A percentile compares a stretch with the other conserved stretches of the same genome.
phyloP scores from a whole-genome alignment of 2,113 vertebrate genomes.

The Laticauda colubrina region DNA sequence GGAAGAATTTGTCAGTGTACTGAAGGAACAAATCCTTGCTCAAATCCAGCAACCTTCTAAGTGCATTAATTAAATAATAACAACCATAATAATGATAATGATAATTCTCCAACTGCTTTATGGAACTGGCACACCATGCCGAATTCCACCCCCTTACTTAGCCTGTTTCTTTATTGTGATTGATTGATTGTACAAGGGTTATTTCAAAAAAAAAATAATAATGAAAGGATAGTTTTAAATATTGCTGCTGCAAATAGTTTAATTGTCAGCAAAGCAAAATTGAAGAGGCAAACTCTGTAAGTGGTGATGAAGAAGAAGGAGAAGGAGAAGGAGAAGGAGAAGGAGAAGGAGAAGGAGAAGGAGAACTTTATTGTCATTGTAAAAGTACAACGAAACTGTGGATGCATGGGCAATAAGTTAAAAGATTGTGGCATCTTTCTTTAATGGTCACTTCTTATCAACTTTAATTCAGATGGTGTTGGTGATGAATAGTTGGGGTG shows the following conservation, averaged over 20 bases:
- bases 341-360: too few relatives aligned
- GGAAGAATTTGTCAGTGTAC: background rate
- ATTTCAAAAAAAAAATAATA: background rate
- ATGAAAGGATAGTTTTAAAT: background rate
- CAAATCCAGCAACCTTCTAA: background rate
- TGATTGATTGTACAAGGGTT: background rate
- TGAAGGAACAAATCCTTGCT: background rate
- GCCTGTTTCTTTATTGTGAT: background rate
- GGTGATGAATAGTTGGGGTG: background rate
- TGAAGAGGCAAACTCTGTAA: background rate
- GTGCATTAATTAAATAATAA: background rate
- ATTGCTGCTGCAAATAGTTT: background rate
- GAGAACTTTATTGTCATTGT: too few relatives aligned
- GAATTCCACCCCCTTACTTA: background rate
- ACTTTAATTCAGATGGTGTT: background rate
- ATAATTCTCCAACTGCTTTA: background rate
- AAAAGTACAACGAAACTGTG: too few relatives aligned
- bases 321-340: too few relatives aligned
- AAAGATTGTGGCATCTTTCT: background rate
- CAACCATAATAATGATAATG: too few relatives aligned
- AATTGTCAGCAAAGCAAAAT: background rate
- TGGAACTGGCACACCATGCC: background rate
- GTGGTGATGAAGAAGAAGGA: too few relatives aligned
- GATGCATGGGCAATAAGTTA: background rate
- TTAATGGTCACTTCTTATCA: background rate